phyloP scores from a whole-genome alignment of 2,888 invertebrate species.

The Meloe dianella region DNA sequence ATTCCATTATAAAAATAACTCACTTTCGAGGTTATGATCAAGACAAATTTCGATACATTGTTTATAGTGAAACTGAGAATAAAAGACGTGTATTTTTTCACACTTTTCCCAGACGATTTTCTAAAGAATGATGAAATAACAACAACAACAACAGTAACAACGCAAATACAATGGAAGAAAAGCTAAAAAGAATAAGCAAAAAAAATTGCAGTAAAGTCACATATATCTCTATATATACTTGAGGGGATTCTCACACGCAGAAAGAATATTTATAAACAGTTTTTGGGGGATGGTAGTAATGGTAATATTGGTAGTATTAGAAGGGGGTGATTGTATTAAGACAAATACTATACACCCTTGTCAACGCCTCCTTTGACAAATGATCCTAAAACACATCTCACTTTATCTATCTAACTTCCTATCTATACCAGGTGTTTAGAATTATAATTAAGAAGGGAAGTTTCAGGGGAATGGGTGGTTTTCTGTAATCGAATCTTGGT shows the following conservation, averaged over 20 bases:
- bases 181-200: constrained; percentile 15
- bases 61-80: constrained; percentile 47
- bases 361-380: constrained; percentile 34
- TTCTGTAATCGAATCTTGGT: neutral
- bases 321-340: constrained; percentile 38
- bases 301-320: constrained; percentile 28
- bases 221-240: constrained; percentile 44
- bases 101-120: constrained; percentile 1
- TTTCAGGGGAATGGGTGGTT: neutral
- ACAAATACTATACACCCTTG: constrained; percentile 36
- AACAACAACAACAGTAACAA: neutral
- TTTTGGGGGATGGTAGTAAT: neutral
- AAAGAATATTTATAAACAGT: constrained; percentile 44
- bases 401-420: constrained; percentile 7
- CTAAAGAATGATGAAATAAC: constrained; percentile 4
- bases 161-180: neutral
- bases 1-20: constrained; percentile 53
- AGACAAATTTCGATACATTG: constrained; percentile 58
- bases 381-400: constrained; percentile 21
- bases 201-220: constrained; percentile 33
- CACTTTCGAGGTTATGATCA: constrained; percentile 52
- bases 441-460: neutral
- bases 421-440: constrained; percentile 6
- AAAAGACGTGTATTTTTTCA: neutral
- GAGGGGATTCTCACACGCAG: constrained; percentile 45